Evolutionary conservation across 2,797 vertebrate species (phyloP).

Genomic region (Erethizon dorsatum): DNA sequence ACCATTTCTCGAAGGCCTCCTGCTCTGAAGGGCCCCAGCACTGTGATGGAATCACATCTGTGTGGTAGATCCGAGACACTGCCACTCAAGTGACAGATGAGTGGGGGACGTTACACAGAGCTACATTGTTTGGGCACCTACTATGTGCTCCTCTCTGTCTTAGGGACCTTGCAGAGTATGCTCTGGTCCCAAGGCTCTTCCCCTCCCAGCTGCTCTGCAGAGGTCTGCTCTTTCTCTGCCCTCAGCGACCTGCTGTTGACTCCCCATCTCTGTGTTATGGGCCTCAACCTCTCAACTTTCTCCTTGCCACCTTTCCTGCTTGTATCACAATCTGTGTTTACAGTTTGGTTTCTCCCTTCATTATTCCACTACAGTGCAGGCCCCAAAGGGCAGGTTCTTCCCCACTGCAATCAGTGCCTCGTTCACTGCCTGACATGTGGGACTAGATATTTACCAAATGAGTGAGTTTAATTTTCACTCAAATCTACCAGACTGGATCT

Average conservation of each 20-base stretch:
- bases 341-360: background rate
- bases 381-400: background rate
- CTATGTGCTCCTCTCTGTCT: background rate
- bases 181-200: background rate
- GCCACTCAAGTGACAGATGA: background rate
- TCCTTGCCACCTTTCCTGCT: background rate
- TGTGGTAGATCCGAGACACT: background rate
- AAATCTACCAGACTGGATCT: background rate
- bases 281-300: background rate
- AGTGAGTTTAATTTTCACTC: background rate
- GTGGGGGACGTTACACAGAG: background rate
- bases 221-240: background rate
- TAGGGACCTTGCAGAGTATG: rapidly evolving
- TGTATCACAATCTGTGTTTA: background rate
- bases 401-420: background rate
- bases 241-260: background rate
- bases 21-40: background rate
- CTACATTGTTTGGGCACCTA: background rate
- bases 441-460: background rate
- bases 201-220: rapidly evolving
- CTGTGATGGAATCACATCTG: background rate
- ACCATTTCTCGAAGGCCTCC: conserved; percentile 63
- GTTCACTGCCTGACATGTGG: background rate
- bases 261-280: rapidly evolving
- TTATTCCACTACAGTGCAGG: background rate